These are phyloP conservation scores for Xylota segnis DNA, from an alignment of 2,888 invertebrate genomes.

Conservation along the genomic window DNA sequence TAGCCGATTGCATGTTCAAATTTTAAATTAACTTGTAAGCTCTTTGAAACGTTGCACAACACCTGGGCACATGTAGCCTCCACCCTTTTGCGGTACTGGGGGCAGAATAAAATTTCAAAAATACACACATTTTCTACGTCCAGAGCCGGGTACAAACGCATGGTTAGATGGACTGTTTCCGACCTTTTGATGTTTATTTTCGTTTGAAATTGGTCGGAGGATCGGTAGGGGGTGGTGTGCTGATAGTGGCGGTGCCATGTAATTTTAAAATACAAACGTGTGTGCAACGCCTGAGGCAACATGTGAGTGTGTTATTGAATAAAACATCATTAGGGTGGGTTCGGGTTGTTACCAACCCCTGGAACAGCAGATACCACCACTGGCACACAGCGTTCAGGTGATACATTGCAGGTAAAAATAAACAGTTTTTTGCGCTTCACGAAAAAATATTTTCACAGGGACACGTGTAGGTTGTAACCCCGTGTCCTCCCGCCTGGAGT, in stretches of 20 bases:
- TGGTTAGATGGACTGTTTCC: slow-evolving; percentile 14
- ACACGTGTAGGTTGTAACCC: slow-evolving; percentile 21
- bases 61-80: slow-evolving; percentile 57
- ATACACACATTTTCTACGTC: background rate
- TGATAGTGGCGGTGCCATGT: slow-evolving; percentile 17
- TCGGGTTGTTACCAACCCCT: background rate
- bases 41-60: slow-evolving; percentile 60
- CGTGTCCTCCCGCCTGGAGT: no score
- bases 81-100: slow-evolving; percentile 16
- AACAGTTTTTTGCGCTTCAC: slow-evolving; percentile 27
- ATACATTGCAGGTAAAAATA: slow-evolving; percentile 20
- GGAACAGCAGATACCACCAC: background rate
- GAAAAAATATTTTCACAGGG: background rate
- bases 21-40: slow-evolving; percentile 67
- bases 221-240: background rate
- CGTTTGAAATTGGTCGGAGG: slow-evolving; percentile 6
- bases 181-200: slow-evolving; percentile 45
- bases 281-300: slow-evolving; percentile 28
- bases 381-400: background rate
- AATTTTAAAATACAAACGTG: slow-evolving; percentile 24
- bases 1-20: slow-evolving; percentile 61
- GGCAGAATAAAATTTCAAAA: background rate
- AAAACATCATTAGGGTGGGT: slow-evolving; percentile 35
- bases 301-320: slow-evolving; percentile 23
- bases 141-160: background rate